Evolutionary conservation across 1,140 invertebrate genomes (phyloP).

Genomic region (Gerris buenoi): DNA sequence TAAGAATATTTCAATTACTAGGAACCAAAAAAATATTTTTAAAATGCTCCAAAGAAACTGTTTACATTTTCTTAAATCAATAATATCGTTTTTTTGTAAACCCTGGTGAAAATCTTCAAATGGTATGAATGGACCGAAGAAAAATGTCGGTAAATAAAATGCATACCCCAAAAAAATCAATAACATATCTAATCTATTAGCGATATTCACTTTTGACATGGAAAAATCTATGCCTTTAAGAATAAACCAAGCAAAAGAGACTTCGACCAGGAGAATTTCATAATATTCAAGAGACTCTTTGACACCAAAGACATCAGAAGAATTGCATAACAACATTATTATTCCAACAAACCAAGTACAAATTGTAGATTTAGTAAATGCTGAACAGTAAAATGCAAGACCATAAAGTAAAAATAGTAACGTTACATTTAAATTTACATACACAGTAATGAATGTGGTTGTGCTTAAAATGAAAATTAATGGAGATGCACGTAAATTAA

Average conservation of each 20-base stretch:
- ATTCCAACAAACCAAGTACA: background rate
- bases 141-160: slow-evolving; percentile 64
- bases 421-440: background rate
- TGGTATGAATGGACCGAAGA: slow-evolving; percentile 60
- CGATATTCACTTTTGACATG: slow-evolving; percentile 26
- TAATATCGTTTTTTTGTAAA: slow-evolving; percentile 14
- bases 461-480: background rate
- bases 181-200: slow-evolving; percentile 28
- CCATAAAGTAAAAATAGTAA: background rate
- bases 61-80: slow-evolving; percentile 13
- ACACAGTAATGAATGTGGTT: background rate
- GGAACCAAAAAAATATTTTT: slow-evolving; percentile 10
- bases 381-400: background rate
- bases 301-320: background rate
- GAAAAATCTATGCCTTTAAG: slow-evolving; percentile 38
- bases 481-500: background rate
- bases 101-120: slow-evolving; percentile 40
- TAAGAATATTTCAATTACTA: slow-evolving; percentile 10
- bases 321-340: background rate
- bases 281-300: background rate
- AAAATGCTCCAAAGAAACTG: background rate
- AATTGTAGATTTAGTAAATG: background rate
- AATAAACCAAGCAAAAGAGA: slow-evolving; percentile 36
- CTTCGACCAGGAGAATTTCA: slow-evolving; percentile 9
- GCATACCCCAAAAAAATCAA: slow-evolving; percentile 46